A percentile compares a stretch with the other conserved stretches of the same genome.
Conservation (phyloP, 2,888 invertebrate genomes). For the Acleris emargana region DNA sequence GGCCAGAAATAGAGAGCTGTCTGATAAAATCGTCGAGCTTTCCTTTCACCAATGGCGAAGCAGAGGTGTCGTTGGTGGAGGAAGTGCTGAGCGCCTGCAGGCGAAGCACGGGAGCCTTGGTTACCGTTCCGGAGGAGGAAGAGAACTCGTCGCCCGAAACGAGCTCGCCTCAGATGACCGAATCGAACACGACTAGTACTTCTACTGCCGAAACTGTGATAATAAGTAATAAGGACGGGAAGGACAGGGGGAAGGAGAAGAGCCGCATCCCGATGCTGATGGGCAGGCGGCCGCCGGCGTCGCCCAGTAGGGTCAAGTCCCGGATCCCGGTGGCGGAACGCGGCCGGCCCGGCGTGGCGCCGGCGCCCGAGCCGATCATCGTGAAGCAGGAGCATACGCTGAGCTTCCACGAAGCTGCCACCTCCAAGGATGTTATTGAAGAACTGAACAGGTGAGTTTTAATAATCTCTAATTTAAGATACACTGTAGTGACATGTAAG, state of each 20-base stretch:
- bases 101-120: constrained; percentile 74
- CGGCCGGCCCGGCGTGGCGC: constrained; percentile 47
- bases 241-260: constrained; percentile 76
- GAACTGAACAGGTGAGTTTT: constrained; percentile 84
- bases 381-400: constrained; percentile 84
- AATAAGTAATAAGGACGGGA: constrained; percentile 84
- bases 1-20: constrained; percentile 56
- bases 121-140: constrained; percentile 86
- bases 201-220: constrained; percentile 89
- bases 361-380: constrained; percentile 65
- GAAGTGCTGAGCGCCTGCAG: constrained; percentile 76
- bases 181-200: constrained; percentile 86
- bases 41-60: constrained; percentile 60
- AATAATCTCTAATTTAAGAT: too few species aligned
- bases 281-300: constrained; percentile 77
- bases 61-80: constrained; percentile 73
- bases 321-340: constrained; percentile 74
- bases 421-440: constrained; percentile 90
- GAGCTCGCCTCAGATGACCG: constrained; percentile 84
- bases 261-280: constrained; percentile 82
- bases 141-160: constrained; percentile 82
- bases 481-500: too few species aligned
- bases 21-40: constrained; percentile 72
- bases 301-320: constrained; percentile 65
- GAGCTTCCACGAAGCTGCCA: constrained; percentile 89